Evolutionary conservation across 64 coral and sea anemone genomes (phyloP), one percentile per base, ranked within the genome.

Genomic region (Actinia tenebrosa): DNA sequence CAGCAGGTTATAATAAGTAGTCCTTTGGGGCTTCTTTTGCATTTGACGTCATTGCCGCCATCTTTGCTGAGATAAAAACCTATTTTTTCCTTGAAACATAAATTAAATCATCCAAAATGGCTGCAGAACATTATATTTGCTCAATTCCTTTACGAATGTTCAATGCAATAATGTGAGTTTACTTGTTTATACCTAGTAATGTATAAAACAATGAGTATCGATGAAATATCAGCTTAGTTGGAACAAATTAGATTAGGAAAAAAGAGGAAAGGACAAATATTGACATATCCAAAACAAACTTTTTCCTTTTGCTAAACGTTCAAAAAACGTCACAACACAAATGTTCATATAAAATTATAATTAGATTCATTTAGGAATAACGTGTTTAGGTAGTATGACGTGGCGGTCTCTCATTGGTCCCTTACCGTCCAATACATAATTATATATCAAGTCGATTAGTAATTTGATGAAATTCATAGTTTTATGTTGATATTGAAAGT

Each of bases 331-430:
- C 19, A 11, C 14, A 61, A 61, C 59, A 61, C 6, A 66, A n/a
- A 23, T 66, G 63, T 66, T 66, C 63, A n/a, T 23, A 23, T n/a
- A 23, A 20, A 66, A 66, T 5, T 23, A 66, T 66, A 66, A 66
- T 47, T 15, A 42, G 45, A 79, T 79, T 79, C 27, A 79, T 79
- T 44, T 47, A 79, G 77, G 77, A 79, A 47, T 79, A 18, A 79
- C 27, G 77, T 42, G 45, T 42, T 79, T 79, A 79, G 0, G 22
- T 42, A 79, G 45, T 44, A 47, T 79, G 77, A 44, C 45, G 63
- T 79, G 27, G 27, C 45, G 27, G 77, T 79, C 30, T 44, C 42
- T 42, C 27, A 79, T 44, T 42, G 77, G 45, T 79, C 16, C 77
- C 9, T 26, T 42, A 79, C 30, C 77, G 77, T 42, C 45, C 77